phyloP scores from a whole-genome alignment of 2,888 invertebrate genomes.

The Thyatira batis region DNA sequence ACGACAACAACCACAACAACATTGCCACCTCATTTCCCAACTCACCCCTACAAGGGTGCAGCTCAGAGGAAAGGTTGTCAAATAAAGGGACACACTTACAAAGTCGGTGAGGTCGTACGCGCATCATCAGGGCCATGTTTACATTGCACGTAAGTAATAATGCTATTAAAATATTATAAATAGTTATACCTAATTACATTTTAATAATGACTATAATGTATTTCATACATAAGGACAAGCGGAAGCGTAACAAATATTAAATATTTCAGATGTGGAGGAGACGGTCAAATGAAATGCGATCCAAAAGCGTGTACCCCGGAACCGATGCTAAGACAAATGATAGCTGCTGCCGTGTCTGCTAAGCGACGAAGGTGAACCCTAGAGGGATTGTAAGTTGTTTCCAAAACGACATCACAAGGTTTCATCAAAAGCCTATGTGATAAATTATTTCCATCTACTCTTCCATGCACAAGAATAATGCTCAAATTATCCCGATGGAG shows the following conservation, averaged over 20 bases:
- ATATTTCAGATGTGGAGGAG: slow-evolving; percentile 91
- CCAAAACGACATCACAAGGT: slow-evolving; percentile 63
- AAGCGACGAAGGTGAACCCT: slow-evolving; percentile 86
- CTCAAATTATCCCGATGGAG: slow-evolving; percentile 78
- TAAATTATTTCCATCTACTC: slow-evolving; percentile 70
- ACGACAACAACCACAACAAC: slow-evolving; percentile 94
- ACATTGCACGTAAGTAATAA: slow-evolving; percentile 93
- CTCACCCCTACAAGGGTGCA: slow-evolving; percentile 89
- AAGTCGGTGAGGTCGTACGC: slow-evolving; percentile 92
- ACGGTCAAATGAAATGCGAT: slow-evolving; percentile 97
- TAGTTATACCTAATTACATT: too few relatives aligned
- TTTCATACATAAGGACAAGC: too few relatives aligned
- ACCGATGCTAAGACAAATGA: slow-evolving; percentile 94
- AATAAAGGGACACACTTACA: slow-evolving; percentile 91
- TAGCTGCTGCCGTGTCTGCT: slow-evolving; percentile 89
- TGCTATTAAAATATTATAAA: background rate
- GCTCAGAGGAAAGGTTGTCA: slow-evolving; percentile 91
- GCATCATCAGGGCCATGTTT: slow-evolving; percentile 96
- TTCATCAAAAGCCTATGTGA: slow-evolving; percentile 65
- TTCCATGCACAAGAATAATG: slow-evolving; percentile 79
- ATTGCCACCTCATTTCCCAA: slow-evolving; percentile 91
- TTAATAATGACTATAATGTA: too few relatives aligned
- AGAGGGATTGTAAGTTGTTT: slow-evolving; percentile 40
- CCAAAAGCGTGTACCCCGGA: slow-evolving; percentile 95
- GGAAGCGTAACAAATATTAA: slow-evolving; percentile 10